Percentiles rank a stretch among this genome's conserved stretches.
phyloP scores from a whole-genome alignment of 2,797 vertebrate genomes.

The Pseudotriccus pelzelni region DNA sequence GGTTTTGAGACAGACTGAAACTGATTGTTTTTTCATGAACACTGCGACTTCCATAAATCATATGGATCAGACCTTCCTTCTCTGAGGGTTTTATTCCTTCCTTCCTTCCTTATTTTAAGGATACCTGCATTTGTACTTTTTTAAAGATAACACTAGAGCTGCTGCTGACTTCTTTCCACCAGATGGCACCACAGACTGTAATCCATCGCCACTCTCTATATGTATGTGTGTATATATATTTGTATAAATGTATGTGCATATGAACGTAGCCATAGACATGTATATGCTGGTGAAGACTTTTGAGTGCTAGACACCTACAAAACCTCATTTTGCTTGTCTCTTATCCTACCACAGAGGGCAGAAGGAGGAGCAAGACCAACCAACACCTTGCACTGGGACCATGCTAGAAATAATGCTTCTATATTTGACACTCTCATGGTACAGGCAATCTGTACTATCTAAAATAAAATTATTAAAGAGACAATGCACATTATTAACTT shows the following conservation, averaged over 20 bases:
- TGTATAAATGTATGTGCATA: not conserved
- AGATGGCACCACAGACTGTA: conserved; percentile 79
- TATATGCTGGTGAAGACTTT: not conserved
- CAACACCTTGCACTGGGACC: not conserved
- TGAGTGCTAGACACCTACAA: not conserved
- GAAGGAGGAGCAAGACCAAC: not conserved
- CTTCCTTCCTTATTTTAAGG: not conserved
- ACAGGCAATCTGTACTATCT: not conserved
- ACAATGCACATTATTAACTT: not conserved
- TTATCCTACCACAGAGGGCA: not conserved
- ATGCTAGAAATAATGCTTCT: not conserved
- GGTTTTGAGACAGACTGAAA: not conserved
- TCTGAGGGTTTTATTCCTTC: not conserved
- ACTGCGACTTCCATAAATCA: not conserved
- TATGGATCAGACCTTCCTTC: not conserved
- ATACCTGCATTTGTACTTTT: not conserved
- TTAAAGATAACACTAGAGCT: not conserved
- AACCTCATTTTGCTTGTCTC: not conserved
- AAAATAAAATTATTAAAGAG: not conserved
- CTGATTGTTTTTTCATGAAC: not conserved
- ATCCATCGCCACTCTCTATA: not conserved
- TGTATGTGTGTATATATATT: not conserved
- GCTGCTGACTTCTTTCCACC: conserved; percentile 67
- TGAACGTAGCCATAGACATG: not conserved
- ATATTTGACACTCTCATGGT: not conserved